These are phyloP conservation scores for Gephyroberyx darwinii DNA, from an alignment of 2,797 vertebrate species.

Conservation along the genomic window DNA sequence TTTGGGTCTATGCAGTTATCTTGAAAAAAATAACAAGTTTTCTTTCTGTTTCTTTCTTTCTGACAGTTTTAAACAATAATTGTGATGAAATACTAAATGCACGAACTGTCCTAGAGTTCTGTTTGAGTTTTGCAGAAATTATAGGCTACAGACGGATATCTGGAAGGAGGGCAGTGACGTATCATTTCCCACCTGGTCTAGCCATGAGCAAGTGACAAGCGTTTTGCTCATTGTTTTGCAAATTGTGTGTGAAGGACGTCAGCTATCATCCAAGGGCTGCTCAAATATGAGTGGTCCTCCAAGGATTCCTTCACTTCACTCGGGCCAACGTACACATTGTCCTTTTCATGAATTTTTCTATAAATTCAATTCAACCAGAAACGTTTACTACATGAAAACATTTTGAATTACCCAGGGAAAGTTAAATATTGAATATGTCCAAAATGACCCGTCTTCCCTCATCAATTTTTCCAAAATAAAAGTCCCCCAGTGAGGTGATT, in stretches of 20 bases:
- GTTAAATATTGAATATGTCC: no score
- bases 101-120: background rate
- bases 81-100: background rate
- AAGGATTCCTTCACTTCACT: background rate
- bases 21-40: background rate
- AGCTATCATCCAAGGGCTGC: constrained; percentile 24
- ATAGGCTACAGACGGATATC: background rate
- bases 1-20: background rate
- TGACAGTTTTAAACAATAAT: background rate
- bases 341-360: no score
- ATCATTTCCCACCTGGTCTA: constrained; percentile 6
- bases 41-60: background rate
- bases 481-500: background rate
- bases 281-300: constrained; percentile 14
- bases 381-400: no score
- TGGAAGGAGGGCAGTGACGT: background rate
- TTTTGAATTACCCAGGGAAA: no score
- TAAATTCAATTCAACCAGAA: no score
- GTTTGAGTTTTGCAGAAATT: background rate
- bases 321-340: no score
- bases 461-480: no score
- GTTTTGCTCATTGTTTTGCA: constrained; percentile 16
- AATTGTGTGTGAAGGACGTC: constrained; percentile 49
- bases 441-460: no score
- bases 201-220: constrained; percentile 3